Base-by-base conservation (phyloP, 2,113 vertebrate genomes). In the Alethe diademata region DNA sequence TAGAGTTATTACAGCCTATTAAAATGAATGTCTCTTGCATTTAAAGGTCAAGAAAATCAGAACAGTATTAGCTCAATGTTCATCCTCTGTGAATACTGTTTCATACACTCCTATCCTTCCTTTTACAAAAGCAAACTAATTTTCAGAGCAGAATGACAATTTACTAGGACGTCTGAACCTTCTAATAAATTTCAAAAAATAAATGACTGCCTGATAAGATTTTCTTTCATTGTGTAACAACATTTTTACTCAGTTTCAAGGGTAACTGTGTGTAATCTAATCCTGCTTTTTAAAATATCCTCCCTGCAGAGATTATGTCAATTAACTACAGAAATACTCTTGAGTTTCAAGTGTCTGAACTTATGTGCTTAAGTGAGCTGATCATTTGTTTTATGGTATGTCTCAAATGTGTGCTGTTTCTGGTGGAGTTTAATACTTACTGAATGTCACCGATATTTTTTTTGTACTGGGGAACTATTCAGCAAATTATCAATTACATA, bases 11-110 rank as follows among this genome's bases (percentile, higher is more conserved):
- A 20, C 29, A 57, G 12, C 29, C 50, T 57, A 58, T 87, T 81
- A 89, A 91, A 94, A 95, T 61, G 61, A 94, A 38, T 0, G 19
- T 87, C 40, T 81, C 53, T 67, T 84, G 16, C 12, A 31, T 88
- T 82, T 65, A 94, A 96, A 95, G 89, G 90, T 95, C 66, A 95
- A 86, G 88, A 89, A 94, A 86, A 90, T 86, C 67, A 75, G 66
- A 93, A 54, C 18, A 65, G 17, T 50, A 48, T 78, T 89, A 81
- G 60, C 42, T 88, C 50, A 22, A 11, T n/a, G 22, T 81, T 92
- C 36, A 40, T 64, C 48, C 43, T 91, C 43, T 72, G 25, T 81
- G 61, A 95, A 85, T 72, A 65, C 15, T 38, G 4, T 78, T 93
- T 86, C 25, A 75, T 29, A 33, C 5, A 42, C 13, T 75, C 45